phyloP scores from a whole-genome alignment of 2,797 vertebrate genomes.

The Botia kubotai region DNA sequence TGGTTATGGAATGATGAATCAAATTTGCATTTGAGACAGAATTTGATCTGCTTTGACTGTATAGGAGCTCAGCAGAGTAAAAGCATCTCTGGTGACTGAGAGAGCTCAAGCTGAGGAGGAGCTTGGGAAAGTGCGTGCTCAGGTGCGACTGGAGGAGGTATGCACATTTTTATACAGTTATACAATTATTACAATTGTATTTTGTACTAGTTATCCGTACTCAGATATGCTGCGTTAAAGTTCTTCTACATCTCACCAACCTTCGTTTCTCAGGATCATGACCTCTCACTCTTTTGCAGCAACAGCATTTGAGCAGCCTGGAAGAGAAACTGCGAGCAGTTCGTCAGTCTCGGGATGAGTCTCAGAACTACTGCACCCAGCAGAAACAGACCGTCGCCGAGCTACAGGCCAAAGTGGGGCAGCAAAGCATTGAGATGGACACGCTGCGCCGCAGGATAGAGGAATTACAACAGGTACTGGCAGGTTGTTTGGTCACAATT shows the following conservation, averaged over 20 bases:
- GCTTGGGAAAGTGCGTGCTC: constrained; percentile 80
- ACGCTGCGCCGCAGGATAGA: constrained; percentile 81
- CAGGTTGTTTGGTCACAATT: too few relatives aligned
- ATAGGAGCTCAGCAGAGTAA: constrained; percentile 87
- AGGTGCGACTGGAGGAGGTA: constrained; percentile 88
- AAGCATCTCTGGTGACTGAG: constrained; percentile 79
- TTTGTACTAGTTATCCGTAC: not conserved
- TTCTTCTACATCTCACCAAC: not conserved
- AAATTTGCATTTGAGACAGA: not conserved
- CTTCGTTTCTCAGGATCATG: not conserved
- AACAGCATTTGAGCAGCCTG: constrained; percentile 81
- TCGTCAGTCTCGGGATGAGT: constrained; percentile 86
- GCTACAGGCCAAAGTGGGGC: constrained; percentile 81
- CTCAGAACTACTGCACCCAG: constrained; percentile 84
- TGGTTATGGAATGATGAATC: too few relatives aligned
- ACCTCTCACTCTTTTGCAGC: constrained; percentile 71
- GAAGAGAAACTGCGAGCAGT: constrained; percentile 88
- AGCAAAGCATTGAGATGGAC: constrained; percentile 81
- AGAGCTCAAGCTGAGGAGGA: constrained; percentile 87
- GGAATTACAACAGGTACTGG: constrained; percentile 88
- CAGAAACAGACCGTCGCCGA: constrained; percentile 86
- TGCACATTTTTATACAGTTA: not conserved
- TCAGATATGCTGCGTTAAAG: not conserved
- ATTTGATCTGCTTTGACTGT: not conserved
- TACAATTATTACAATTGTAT: not conserved